phyloP scores from a whole-genome alignment of 2,888 invertebrate genomes.

The Cabera pusaria region DNA sequence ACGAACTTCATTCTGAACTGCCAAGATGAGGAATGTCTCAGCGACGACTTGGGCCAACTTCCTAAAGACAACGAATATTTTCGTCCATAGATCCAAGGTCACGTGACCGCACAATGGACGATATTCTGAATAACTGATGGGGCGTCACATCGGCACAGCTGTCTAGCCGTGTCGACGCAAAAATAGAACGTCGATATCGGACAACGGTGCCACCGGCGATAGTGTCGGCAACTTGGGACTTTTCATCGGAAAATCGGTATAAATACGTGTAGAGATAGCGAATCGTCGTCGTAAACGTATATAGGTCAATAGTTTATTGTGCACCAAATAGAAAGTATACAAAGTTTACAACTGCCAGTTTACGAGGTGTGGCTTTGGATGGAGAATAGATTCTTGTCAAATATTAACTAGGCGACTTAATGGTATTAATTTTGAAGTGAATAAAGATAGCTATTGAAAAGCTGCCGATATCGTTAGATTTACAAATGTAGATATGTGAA shows the following conservation, averaged over 20 bases:
- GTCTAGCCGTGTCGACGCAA: conserved; percentile 46
- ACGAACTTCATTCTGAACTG: conserved; percentile 1
- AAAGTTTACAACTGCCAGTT: not conserved
- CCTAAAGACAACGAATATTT: conserved; percentile 24
- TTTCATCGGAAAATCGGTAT: conserved; percentile 22
- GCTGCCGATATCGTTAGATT: too few species aligned
- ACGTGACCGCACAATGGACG: conserved; percentile 45
- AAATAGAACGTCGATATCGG: conserved; percentile 60
- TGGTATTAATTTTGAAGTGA: too few species aligned
- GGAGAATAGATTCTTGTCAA: too few species aligned
- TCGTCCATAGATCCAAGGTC: conserved; percentile 40
- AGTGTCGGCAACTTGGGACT: conserved; percentile 20
- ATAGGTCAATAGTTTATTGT: conserved; percentile 2
- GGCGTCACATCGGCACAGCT: conserved; percentile 50
- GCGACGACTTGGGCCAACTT: conserved; percentile 6
- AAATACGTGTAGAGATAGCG: conserved; percentile 2
- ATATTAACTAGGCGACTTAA: too few species aligned
- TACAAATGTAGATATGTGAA: too few species aligned
- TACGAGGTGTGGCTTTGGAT: too few species aligned
- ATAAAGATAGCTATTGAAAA: too few species aligned
- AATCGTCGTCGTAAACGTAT: conserved; percentile 4
- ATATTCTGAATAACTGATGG: conserved; percentile 56
- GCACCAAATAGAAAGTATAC: not conserved
- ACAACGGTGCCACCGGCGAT: conserved; percentile 23
- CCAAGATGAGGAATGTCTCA: conserved; percentile 11